phyloP scores from a whole-genome alignment of 1,140 invertebrate species.

The Lysiphlebus fabarum region DNA sequence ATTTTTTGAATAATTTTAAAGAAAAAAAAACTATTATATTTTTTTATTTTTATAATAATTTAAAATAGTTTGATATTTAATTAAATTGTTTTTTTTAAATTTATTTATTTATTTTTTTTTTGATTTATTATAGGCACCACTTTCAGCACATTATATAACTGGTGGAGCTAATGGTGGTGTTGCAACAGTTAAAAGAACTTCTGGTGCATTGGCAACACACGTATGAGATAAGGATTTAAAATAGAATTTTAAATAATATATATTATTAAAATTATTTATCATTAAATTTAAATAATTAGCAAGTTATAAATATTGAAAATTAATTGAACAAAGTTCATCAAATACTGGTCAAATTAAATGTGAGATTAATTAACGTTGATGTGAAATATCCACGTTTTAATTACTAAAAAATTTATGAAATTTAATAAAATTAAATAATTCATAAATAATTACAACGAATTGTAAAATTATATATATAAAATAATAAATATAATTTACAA shows the following conservation, averaged over 20 bases:
- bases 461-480: no score
- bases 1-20: no score
- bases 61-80: no score
- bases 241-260: constrained; percentile 41
- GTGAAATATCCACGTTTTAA: not conserved
- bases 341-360: not conserved
- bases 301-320: constrained; percentile 41
- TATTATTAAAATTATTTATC: not conserved
- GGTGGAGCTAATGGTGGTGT: constrained; percentile 55
- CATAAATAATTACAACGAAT: no score
- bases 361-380: constrained; percentile 9
- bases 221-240: constrained; percentile 57
- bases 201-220: constrained; percentile 61
- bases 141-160: constrained; percentile 55
- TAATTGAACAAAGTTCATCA: constrained; percentile 33
- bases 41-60: no score
- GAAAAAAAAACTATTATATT: no score
- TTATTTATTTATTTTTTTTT: no score
- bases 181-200: constrained; percentile 52
- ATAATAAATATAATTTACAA: no score
- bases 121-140: constrained; percentile 39
- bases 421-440: no score
- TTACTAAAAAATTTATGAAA: not conserved
- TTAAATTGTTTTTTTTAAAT: no score
- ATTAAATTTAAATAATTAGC: constrained; percentile 24